Evolutionary conservation across 2,797 vertebrate species (phyloP).

Genomic region (Xenentodon cancila): DNA sequence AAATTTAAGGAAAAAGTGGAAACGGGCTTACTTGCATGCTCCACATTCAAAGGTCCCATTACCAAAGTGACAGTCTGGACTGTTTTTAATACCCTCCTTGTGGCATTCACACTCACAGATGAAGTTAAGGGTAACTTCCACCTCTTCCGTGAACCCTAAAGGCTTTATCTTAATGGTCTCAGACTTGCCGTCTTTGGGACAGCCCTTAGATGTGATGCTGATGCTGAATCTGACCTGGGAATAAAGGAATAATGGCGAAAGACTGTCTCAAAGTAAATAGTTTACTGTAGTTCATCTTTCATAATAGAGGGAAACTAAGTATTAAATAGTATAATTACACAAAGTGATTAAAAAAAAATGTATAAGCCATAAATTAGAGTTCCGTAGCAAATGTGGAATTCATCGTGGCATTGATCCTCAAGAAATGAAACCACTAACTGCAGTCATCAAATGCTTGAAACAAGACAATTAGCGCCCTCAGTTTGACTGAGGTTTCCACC

Average conservation of each 20-base stretch:
- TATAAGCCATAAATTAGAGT: no score
- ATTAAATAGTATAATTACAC: background rate
- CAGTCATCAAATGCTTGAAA: no score
- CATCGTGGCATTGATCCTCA: no score
- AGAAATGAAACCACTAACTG: no score
- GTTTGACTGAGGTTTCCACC: no score
- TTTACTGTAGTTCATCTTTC: background rate
- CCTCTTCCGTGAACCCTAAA: conserved; percentile 95
- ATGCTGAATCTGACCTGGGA: conserved; percentile 92
- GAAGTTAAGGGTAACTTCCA: conserved; percentile 90
- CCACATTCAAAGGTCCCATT: conserved; percentile 96
- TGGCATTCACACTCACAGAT: conserved; percentile 95
- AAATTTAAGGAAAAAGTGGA: background rate
- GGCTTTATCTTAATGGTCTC: conserved; percentile 95
- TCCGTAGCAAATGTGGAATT: no score
- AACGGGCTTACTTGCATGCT: conserved; percentile 90
- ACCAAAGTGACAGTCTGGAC: conserved; percentile 85
- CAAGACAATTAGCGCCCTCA: no score
- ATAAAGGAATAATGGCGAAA: background rate
- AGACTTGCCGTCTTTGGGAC: conserved; percentile 84
- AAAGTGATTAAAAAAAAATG: no score
- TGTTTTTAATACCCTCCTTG: conserved; percentile 80
- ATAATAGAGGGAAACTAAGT: background rate
- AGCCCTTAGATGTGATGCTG: conserved; percentile 91
- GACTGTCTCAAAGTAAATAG: background rate